phyloP scores from a whole-genome alignment of 1,140 invertebrate genomes.

The Leptinotarsa undecemlineata region DNA sequence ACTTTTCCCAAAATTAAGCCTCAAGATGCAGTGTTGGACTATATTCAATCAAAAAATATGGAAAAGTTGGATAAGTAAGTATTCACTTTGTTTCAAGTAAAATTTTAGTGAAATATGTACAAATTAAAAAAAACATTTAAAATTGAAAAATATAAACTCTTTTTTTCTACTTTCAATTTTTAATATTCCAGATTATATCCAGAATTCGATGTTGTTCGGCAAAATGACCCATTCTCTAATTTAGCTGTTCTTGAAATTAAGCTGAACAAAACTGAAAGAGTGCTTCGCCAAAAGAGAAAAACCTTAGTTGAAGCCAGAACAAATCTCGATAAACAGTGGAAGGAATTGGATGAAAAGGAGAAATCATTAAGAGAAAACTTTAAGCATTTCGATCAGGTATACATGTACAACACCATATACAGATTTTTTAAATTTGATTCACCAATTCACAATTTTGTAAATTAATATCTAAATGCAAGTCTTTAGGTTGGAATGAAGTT shows the following conservation, averaged over 20 bases:
- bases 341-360: constrained; percentile 37
- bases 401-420: neutral
- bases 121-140: neutral
- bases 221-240: constrained; percentile 11
- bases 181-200: constrained; percentile 25
- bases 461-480: too few species aligned
- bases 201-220: constrained; percentile 30
- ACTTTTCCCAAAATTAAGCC: constrained; percentile 18
- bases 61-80: constrained; percentile 22
- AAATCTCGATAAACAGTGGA: constrained; percentile 30
- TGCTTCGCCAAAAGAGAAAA: constrained; percentile 25
- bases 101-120: neutral
- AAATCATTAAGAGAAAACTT: constrained; percentile 33
- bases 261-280: constrained; percentile 21
- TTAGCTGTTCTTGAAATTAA: constrained; percentile 29
- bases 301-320: constrained; percentile 9
- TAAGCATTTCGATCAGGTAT: constrained; percentile 35
- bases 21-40: constrained; percentile 8
- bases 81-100: neutral
- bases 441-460: too few species aligned
- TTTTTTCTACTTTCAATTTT: too few species aligned
- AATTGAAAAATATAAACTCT: too few species aligned
- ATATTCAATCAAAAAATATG: constrained; percentile 17
- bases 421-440: neutral
- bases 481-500: too few species aligned